phyloP scores from a whole-genome alignment of 1,140 invertebrate species.

The Psix sp. region DNA sequence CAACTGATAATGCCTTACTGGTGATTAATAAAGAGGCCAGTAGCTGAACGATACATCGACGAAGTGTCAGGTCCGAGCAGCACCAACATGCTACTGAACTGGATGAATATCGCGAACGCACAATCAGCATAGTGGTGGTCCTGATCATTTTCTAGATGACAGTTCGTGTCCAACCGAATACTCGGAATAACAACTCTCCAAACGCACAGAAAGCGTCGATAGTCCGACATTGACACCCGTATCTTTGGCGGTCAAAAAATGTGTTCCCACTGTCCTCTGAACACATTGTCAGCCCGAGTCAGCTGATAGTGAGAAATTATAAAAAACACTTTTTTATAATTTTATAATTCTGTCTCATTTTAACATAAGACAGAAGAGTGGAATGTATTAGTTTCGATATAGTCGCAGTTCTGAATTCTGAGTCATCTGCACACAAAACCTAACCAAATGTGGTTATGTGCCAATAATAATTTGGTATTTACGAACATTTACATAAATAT shows the following conservation, averaged over 20 bases:
- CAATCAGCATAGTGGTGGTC: slow-evolving; percentile 66
- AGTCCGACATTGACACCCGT: slow-evolving; percentile 17
- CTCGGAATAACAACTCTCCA: slow-evolving; percentile 25
- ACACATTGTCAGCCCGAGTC: slow-evolving; percentile 33
- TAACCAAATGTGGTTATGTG: no score
- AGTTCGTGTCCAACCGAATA: slow-evolving; percentile 49
- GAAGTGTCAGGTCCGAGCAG: slow-evolving; percentile 58
- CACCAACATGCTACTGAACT: slow-evolving; percentile 59
- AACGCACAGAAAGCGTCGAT: slow-evolving; percentile 13
- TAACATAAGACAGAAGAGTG: no score
- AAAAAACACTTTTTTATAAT: no score
- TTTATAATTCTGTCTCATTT: no score
- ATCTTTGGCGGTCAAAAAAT: no score
- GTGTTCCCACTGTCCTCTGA: slow-evolving; percentile 13
- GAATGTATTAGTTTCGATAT: no score
- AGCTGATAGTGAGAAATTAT: slow-evolving; percentile 20
- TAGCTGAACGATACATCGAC: slow-evolving; percentile 58
- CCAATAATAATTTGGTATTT: no score
- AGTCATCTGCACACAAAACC: no score
- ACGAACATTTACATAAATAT: no score
- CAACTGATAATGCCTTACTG: slow-evolving; percentile 39
- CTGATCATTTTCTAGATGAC: slow-evolving; percentile 35
- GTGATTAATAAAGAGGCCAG: slow-evolving; percentile 60
- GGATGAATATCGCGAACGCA: slow-evolving; percentile 51
- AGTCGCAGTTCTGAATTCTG: no score